phyloP scores from a whole-genome alignment of 2,797 vertebrate species.

The Pseudomugil gertrudae region DNA sequence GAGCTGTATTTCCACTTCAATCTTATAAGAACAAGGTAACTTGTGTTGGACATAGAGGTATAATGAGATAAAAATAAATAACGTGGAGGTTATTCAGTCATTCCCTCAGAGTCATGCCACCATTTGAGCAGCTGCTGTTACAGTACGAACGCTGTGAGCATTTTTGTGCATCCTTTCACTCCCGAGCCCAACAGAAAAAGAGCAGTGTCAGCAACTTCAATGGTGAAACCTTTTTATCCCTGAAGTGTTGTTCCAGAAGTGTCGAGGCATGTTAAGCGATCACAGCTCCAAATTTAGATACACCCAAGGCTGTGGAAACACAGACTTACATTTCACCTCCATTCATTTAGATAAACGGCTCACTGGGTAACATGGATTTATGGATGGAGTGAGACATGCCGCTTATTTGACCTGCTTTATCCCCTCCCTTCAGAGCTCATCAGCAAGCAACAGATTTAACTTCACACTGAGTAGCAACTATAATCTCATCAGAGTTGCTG shows the following conservation, averaged over 20 bases:
- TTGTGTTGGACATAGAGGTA: background rate
- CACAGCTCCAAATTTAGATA: constrained; percentile 58
- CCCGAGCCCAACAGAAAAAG: constrained; percentile 1
- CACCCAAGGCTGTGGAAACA: constrained; percentile 57
- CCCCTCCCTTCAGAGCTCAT: constrained; percentile 3
- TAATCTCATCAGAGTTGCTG: constrained; percentile 26
- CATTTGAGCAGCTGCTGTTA: background rate
- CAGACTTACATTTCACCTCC: constrained; percentile 14
- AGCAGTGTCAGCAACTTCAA: constrained; percentile 32
- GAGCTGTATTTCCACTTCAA: too few species aligned
- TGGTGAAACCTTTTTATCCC: constrained; percentile 39
- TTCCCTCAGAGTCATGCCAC: background rate
- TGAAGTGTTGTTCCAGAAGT: constrained; percentile 43
- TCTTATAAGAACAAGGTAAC: background rate
- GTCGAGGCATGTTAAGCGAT: constrained; percentile 74
- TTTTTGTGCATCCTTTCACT: constrained; percentile 1
- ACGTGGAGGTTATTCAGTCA: background rate
- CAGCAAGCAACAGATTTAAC: constrained; percentile 28
- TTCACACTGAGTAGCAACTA: constrained; percentile 34
- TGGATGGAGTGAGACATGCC: background rate
- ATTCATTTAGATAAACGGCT: constrained; percentile 31
- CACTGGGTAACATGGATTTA: constrained; percentile 19
- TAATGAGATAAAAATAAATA: background rate
- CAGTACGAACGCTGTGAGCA: background rate
- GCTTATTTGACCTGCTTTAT: background rate